Base-by-base conservation (phyloP, 2,888 invertebrate species). In the Polydrusus cervinus region DNA sequence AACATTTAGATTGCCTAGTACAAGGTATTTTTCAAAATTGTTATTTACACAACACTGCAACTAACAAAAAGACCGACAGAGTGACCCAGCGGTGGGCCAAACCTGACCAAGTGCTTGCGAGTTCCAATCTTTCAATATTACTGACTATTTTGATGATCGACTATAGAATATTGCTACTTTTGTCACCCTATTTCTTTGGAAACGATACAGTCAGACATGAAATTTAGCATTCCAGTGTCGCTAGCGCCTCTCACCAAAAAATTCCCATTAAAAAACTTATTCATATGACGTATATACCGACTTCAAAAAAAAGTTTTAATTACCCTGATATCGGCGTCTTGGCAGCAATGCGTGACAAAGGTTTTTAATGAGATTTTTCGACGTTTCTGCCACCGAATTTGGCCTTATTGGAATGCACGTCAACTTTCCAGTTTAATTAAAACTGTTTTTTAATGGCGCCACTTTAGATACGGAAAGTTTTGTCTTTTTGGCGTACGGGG, bases 291-390 rank as follows among this genome's bases (percentile, higher is more conserved):
- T 30, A 45, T 47, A 20, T 16, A 18, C 47, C 64, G 51, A 18
- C 18, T 60, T 71, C 51, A 43, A 71, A 64, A n/a, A n/a, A 57
- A 71, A 71, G 16, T 71, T 71, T 71, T 71, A 71, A 71, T 71
- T 71, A 64, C 64, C 53, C n/a, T 13, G 64, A 64, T 62, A 47
- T 62, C 64, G 49, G 34, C 51, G 62, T 45, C 43, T 53, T 57
- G 43, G 70, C 38, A 53, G 40, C 14, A 30, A 49, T 30, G 64
- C 67, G 67, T 67, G 73, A 73, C 67, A 55, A 67, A 47, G 66
- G 60, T 64, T 65, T 55, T 57, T 65, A 72, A 72, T 72, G 71
- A 72, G 71, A 73, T 73, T 73, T 71, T 73, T 67, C 72, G 72
- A 18, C 49, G 64, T 47, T 64, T 47, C 25, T 18, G 64, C 20